A percentile compares a stretch with the other conserved stretches of the same genome.
These are phyloP conservation scores for Pristionchus mayeri DNA, from an alignment of 2,888 invertebrate genomes.

Conservation along the genomic window DNA sequence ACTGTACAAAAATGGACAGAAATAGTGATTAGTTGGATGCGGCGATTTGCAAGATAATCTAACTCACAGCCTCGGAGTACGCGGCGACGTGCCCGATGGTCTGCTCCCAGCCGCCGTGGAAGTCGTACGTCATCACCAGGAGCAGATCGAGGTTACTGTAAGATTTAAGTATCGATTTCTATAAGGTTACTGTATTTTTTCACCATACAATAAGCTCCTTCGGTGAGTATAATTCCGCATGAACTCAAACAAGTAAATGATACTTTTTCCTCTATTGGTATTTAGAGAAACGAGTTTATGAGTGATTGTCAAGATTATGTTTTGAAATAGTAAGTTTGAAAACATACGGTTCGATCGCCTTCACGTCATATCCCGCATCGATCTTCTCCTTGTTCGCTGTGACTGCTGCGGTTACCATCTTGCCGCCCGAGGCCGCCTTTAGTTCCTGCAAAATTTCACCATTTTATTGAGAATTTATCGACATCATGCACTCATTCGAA, in stretches of 20 bases:
- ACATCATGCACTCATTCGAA: no score
- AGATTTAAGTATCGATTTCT: no score
- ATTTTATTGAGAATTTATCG: background rate
- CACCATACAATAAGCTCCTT: no score
- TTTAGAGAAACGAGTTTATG: no score
- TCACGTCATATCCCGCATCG: background rate
- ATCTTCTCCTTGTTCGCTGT: conserved; percentile 78
- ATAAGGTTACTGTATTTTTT: no score
- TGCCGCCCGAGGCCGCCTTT: background rate
- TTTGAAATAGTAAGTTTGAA: no score
- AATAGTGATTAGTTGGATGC: conserved; percentile 82
- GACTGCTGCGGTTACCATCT: conserved; percentile 85
- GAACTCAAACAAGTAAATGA: no score
- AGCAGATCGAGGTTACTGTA: conserved; percentile 50
- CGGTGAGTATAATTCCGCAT: no score
- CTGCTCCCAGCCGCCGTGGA: conserved; percentile 52
- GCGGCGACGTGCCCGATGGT: conserved; percentile 39
- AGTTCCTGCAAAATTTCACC: background rate
- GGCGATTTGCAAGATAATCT: conserved; percentile 72
- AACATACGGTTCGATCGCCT: background rate
- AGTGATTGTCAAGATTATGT: no score
- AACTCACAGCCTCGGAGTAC: conserved; percentile 31
- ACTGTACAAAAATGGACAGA: background rate
- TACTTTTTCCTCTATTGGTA: no score
- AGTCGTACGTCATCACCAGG: conserved; percentile 56